Base-by-base conservation (phyloP, 2,113 vertebrate species). In the Salvelinus sp. region DNA sequence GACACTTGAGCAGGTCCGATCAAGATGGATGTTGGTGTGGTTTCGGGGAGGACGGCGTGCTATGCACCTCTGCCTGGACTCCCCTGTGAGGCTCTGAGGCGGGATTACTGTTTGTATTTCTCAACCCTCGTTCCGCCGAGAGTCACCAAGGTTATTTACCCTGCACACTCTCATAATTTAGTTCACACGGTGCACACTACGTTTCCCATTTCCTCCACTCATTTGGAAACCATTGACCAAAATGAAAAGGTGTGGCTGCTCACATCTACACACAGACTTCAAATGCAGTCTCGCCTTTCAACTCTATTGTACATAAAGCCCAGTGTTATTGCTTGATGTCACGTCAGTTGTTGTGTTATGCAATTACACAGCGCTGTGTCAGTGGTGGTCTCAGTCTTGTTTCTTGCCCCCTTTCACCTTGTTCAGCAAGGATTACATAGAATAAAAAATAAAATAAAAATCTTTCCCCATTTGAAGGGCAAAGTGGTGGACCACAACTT, bases 401-500 rank as follows among this genome's bases (percentile, higher is more conserved):
- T 87, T 87, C 79, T 64, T 30, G 76, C 50, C 12, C 50, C 50
- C 69, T 85, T 79, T 90, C 77, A 88, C 83, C 85, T 87, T 82
- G 58, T 82, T 82, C 82, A n/a, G 81, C 77, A 79, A 71, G 82
- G 85, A 78, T 87, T 76, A 33, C 88, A 25, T 25, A 25, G 25
- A 25, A 25, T 25, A 25, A 25, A 25, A 25, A 25, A 23, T 23
- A 23, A 25, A 79, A 69, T 79, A 0, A 44, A 0, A 47, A 88
- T 86, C 88, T 90, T 83, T 82, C 82, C 79, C 83, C 79, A 64
- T 86, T 83, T 87, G 83, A 87, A 90, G 90, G 88, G 86, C 83
- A 83, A 67, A 75, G 88, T 69, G 87, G 88, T 92, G 80, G 73
- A 90, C 91, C 88, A 73, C 84, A 81, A 78, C 87, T 89, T 91